Base-by-base conservation (phyloP, 92 coral and sea anemone genomes). In the Scolanthus callimorphus region DNA sequence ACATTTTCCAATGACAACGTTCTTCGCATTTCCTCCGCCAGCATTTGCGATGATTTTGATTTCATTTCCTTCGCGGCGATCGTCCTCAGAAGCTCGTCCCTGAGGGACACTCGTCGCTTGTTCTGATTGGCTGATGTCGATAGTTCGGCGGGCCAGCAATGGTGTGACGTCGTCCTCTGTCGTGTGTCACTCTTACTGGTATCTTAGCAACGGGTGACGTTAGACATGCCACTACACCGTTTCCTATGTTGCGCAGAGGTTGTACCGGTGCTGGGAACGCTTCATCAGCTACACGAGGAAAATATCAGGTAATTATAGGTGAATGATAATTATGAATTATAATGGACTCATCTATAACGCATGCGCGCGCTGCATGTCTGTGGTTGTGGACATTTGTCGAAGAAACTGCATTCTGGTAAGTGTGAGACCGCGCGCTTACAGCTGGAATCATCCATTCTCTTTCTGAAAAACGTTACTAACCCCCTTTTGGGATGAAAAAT, bases 31-130 rank as follows among this genome's bases (percentile, higher is more conserved):
- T 65, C 86, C 27, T 66, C 86, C 4, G 67, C 81, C 17, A 65
- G 29, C 43, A 59, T 64, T 43, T 59, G 81, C 1, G 73, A 27
- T 0, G 86, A 80, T 25, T 50, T 59, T 9, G 68, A 34, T 22
- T 29, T 50, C 59, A 77, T 69, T 34, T 59, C 81, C 52, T 65
- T 73, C 29, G 65, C 51, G 45, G 86, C 86, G 11, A 73, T 39
- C 10, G 71, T 58, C 4, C 86, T 63, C 20, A 80, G 58, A 12
- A 80, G 69, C 51, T 66, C 81, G 78, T 80, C 67, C 49, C 86
- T 63, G 9, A 80, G 61, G 41, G 61, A 59, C 20, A 59, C 12
- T 9, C 70, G 59, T 26, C 71, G 22, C 28, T 59, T 65, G n/a
- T 67, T 62, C 24, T 57, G 51, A 2, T 63, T 31, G 45, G 17